A percentile compares a stretch with the other conserved stretches of the same genome.
Evolutionary conservation across 2,113 vertebrate genomes (phyloP).

Genomic region (Vidua chalybeata): DNA sequence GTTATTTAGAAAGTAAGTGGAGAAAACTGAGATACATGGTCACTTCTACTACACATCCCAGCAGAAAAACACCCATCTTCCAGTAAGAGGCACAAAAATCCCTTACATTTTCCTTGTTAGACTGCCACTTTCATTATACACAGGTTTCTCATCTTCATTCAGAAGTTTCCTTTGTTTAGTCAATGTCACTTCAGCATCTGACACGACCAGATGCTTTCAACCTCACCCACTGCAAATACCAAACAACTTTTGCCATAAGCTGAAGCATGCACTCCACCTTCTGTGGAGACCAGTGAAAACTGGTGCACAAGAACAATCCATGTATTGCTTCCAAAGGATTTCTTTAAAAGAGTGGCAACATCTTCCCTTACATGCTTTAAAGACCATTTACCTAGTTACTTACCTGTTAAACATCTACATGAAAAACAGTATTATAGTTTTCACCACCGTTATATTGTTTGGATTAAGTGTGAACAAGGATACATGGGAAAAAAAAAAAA

Average conservation of each 20-base stretch:
- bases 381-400: not conserved
- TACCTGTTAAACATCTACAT: not conserved
- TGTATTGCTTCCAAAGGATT: not conserved
- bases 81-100: not conserved
- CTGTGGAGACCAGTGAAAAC: not conserved
- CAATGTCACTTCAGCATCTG: not conserved
- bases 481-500: too few species aligned
- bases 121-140: not conserved
- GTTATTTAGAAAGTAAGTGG: not conserved
- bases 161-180: not conserved
- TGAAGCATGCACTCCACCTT: not conserved
- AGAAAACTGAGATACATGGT: not conserved
- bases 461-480: not conserved
- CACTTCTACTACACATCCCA: not conserved
- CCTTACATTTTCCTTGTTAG: not conserved
- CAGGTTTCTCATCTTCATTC: not conserved
- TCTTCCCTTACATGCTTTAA: not conserved
- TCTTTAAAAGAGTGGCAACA: not conserved
- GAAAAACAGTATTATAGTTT: not conserved
- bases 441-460: not conserved
- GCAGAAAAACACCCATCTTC: not conserved
- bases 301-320: not conserved
- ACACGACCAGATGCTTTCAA: not conserved
- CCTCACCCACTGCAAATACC: not conserved
- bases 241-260: not conserved